Conservation (phyloP, 2,797 vertebrate genomes). For the Coregonus ussuriensis region DNA sequence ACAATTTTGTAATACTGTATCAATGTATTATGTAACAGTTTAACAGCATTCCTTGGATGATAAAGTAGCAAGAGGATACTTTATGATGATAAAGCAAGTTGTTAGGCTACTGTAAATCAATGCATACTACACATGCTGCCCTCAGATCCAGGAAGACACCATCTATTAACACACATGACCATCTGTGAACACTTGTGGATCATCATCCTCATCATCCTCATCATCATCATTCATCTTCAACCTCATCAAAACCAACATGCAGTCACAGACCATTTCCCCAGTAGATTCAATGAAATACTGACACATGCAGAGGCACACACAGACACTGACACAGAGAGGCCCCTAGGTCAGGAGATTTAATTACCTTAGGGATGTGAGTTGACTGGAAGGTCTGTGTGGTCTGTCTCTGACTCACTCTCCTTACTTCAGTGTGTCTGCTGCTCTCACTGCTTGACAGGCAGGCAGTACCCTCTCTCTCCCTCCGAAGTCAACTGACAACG, state of each 20-base stretch:
- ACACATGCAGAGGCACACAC: not conserved
- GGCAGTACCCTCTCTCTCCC: slow-evolving; percentile 13
- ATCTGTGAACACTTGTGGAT: not conserved
- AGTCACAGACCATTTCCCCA: not conserved
- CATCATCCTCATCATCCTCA: no score
- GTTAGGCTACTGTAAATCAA: not conserved
- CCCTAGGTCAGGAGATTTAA: not conserved
- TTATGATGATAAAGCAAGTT: no score
- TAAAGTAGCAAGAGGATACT: no score
- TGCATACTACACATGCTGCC: not conserved
- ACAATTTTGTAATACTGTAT: not conserved
- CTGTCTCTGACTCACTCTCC: slow-evolving; percentile 11
- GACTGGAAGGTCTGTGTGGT: slow-evolving; percentile 12
- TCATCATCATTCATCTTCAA: not conserved
- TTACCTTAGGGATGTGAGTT: slow-evolving; percentile 57
- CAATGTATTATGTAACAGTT: not conserved
- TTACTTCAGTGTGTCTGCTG: slow-evolving; percentile 3
- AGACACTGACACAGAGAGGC: not conserved
- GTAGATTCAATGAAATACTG: not conserved
- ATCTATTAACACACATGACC: not conserved
- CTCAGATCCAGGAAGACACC: not conserved
- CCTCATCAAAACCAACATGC: not conserved
- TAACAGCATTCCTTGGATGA: no score
- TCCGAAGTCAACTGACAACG: slow-evolving; percentile 5
- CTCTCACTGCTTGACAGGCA: slow-evolving; percentile 39